Evolutionary conservation across 2,113 vertebrate species (phyloP).

Genomic region (Hippoglossus stenolepis): DNA sequence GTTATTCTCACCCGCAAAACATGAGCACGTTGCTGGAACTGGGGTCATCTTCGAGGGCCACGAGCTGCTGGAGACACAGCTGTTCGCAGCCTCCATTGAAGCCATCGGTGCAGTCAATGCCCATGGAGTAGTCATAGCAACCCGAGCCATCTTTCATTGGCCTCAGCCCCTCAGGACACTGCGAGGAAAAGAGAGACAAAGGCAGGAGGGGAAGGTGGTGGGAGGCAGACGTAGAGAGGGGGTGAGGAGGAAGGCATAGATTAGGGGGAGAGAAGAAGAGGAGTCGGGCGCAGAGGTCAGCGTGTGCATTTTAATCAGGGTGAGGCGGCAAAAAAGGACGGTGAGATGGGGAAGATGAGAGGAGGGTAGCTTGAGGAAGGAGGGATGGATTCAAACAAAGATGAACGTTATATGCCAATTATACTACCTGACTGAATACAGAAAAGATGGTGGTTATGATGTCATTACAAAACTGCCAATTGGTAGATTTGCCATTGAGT

Average conservation of each 20-base stretch:
- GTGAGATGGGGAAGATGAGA: slow-evolving; percentile 8
- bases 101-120: slow-evolving; percentile 97
- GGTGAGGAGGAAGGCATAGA: slow-evolving; percentile 40
- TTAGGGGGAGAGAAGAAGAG: slow-evolving; percentile 50
- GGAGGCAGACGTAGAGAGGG: slow-evolving; percentile 18
- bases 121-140: slow-evolving; percentile 96
- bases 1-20: slow-evolving; percentile 95
- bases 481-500: neutral
- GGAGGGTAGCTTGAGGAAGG: slow-evolving; percentile 5
- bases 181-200: slow-evolving; percentile 8
- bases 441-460: neutral
- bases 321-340: slow-evolving; percentile 3
- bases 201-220: slow-evolving; percentile 23
- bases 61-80: slow-evolving; percentile 95
- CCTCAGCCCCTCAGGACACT: slow-evolving; percentile 94
- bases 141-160: slow-evolving; percentile 98
- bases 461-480: neutral
- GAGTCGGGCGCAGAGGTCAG: slow-evolving; percentile 64
- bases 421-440: slow-evolving; percentile 9
- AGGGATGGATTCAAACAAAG: slow-evolving; percentile 4
- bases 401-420: slow-evolving; percentile 31
- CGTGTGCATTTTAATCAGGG: slow-evolving; percentile 68
- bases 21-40: slow-evolving; percentile 95
- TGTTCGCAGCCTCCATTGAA: slow-evolving; percentile 98
- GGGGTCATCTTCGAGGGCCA: slow-evolving; percentile 90